A percentile compares a stretch with the other conserved stretches of the same genome.
These are phyloP conservation scores for Gobius niger DNA, from an alignment of 2,113 vertebrate species.

Conservation along the genomic window DNA sequence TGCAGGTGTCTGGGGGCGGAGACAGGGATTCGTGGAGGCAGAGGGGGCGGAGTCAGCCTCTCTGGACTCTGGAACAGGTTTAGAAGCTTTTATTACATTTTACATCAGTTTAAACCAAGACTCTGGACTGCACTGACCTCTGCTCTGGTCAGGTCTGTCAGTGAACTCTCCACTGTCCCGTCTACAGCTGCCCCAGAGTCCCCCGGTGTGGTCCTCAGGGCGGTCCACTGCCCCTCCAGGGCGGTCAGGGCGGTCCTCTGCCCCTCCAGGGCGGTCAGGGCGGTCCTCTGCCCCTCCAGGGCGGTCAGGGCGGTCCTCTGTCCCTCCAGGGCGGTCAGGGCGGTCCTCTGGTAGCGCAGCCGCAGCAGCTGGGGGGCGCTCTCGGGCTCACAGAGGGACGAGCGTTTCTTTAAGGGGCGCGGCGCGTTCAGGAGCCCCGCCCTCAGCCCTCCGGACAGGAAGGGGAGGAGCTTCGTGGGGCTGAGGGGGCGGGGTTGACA, in stretches of 20 bases:
- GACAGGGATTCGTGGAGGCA: slow-evolving; percentile 56
- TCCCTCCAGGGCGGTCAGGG: slow-evolving; percentile 93
- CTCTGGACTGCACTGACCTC: no score
- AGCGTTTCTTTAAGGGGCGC: slow-evolving; percentile 90
- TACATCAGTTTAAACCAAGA: no score
- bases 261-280: no score
- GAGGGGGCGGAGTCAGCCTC: slow-evolving; percentile 51
- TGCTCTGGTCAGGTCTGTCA: no score
- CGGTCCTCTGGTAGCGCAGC: slow-evolving; percentile 92
- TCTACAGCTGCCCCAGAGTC: no score
- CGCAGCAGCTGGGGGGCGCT: slow-evolving; percentile 95
- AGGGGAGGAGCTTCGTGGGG: slow-evolving; percentile 93
- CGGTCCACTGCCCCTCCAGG: no score
- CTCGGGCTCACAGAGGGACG: slow-evolving; percentile 93
- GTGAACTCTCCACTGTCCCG: no score
- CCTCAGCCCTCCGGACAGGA: slow-evolving; percentile 86
- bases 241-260: no score
- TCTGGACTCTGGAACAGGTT: slow-evolving; percentile 39
- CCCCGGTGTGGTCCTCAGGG: no score
- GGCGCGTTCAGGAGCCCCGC: slow-evolving; percentile 90
- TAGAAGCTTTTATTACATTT: neutral
- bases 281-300: no score
- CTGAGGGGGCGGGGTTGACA: slow-evolving; percentile 89
- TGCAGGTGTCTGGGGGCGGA: slow-evolving; percentile 22
- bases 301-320: neutral